Conservation (phyloP, 2,888 invertebrate genomes). For the Dolichomitus sp. region DNA sequence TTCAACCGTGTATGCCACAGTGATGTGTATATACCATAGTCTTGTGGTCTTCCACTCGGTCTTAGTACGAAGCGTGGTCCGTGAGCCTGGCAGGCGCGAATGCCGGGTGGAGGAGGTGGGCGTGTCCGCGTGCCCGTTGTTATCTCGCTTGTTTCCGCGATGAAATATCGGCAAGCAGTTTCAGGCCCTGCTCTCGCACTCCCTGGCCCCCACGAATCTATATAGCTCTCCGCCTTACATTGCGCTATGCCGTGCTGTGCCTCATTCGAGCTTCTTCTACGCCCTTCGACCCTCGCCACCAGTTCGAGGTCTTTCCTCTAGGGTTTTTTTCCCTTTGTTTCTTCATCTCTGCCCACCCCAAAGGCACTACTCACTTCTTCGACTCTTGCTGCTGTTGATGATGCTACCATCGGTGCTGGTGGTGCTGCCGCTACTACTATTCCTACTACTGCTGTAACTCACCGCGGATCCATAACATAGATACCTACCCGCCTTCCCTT, state of each 20-base stretch:
- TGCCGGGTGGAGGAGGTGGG: constrained; percentile 68
- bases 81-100: constrained; percentile 54
- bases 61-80: constrained; percentile 17
- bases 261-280: constrained; percentile 20
- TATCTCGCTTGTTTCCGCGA: constrained; percentile 83
- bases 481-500: constrained; percentile 5
- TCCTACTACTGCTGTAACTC: constrained; percentile 6
- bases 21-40: constrained; percentile 17
- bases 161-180: constrained; percentile 84
- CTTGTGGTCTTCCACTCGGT: constrained; percentile 33
- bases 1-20: constrained; percentile 13
- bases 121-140: constrained; percentile 77
- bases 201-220: constrained; percentile 54
- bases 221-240: constrained; percentile 15
- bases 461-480: constrained; percentile 10
- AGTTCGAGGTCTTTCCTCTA: constrained; percentile 41
- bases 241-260: constrained; percentile 15
- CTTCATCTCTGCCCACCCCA: constrained; percentile 26
- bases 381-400: constrained; percentile 10
- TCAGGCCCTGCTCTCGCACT: constrained; percentile 70
- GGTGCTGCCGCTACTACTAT: background rate
- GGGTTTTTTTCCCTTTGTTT: constrained; percentile 13
- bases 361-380: constrained; percentile 41
- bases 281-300: constrained; percentile 51
- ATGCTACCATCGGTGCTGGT: constrained; percentile 15